Evolutionary conservation across 2,888 invertebrate species (phyloP).

Genomic region (Hirtodrosophila duncani): DNA sequence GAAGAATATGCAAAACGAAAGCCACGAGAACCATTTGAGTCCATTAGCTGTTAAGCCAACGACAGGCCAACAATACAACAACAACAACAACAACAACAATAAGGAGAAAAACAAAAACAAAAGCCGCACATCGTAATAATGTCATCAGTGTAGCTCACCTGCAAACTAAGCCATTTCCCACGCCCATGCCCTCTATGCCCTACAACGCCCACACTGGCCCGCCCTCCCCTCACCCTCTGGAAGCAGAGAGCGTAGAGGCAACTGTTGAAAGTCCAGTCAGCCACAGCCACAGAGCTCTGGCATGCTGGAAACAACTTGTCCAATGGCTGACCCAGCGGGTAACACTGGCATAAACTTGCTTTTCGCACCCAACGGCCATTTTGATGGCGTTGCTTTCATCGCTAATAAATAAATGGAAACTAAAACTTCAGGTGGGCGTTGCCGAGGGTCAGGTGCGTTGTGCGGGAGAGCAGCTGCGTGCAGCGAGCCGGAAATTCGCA

Average conservation of each 20-base stretch:
- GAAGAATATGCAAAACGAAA: slow-evolving; percentile 35
- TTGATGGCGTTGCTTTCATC: slow-evolving; percentile 8
- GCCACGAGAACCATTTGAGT: slow-evolving; percentile 48
- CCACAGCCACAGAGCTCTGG: not conserved
- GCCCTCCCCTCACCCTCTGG: not conserved
- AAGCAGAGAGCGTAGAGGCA: slow-evolving; percentile 12
- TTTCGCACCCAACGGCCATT: slow-evolving; percentile 9
- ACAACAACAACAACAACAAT: slow-evolving; percentile 19
- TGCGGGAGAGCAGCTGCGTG: not conserved
- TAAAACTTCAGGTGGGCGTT: too few species aligned
- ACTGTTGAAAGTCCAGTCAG: slow-evolving; percentile 40
- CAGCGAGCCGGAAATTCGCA: slow-evolving; percentile 39
- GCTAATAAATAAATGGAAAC: slow-evolving; percentile 36
- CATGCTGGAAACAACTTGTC: too few species aligned
- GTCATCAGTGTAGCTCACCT: slow-evolving; percentile 44
- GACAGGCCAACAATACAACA: slow-evolving; percentile 31
- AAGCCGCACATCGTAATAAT: slow-evolving; percentile 48
- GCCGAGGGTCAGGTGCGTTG: not conserved
- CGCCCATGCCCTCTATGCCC: slow-evolving; percentile 2
- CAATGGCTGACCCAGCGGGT: too few species aligned
- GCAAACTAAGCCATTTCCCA: slow-evolving; percentile 41
- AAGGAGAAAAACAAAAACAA: slow-evolving; percentile 6
- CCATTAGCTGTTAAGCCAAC: slow-evolving; percentile 59
- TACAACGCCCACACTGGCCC: slow-evolving; percentile 3
- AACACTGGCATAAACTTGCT: slow-evolving; percentile 14